Evolutionary conservation across 2,888 invertebrate species (phyloP), one percentile per base, ranked within the genome.

Genomic region (Ischnura elegans): DNA sequence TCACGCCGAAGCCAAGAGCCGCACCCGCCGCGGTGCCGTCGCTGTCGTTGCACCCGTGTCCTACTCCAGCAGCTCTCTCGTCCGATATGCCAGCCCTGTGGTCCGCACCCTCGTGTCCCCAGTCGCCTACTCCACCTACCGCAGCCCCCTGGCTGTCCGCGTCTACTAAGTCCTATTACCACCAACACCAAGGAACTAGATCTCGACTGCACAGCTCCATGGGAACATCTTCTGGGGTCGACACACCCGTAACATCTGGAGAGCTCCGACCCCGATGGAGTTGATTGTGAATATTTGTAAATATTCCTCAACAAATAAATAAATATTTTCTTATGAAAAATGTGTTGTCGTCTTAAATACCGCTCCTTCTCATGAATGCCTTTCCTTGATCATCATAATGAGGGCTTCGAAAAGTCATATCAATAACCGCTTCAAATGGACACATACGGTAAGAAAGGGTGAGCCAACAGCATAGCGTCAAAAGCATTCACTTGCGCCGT

Each of bases 61-160:
- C 90, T 86, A 86, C 43, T 6, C 66, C 66, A 25, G 5, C 85
- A n/a, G 42, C 94, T 84, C 94, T 93, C 94, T 76, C 76, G 29
- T 76, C 29, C n/a, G 13, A 13, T 13, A 4, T 36, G 2, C 36
- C 76, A 76, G 8, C 76, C 51, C 51, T 19, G 13, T 76, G 10
- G 29, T 94, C 93, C 94, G 95, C 51, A 94, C 94, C 93, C 51
- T 94, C 86, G 94, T 94, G 94, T 94, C 94, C 94, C 45, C 43
- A 21, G 94, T 95, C 87, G 95, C 95, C 94, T 94, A 95, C 93
- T 94, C 95, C 21, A 94, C 95, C 93, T 95, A 95, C 61, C 95
- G 95, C 87, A 96, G 95, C 94, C 95, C 95, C 93, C 95, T 95
- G 94, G 96, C 96, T 95, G 95, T 95, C 94, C 95, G 96, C 87